A percentile compares a stretch with the other conserved stretches of the same genome.
phyloP scores from a whole-genome alignment of 1,140 invertebrate genomes.

The Macrostomum lignano region DNA sequence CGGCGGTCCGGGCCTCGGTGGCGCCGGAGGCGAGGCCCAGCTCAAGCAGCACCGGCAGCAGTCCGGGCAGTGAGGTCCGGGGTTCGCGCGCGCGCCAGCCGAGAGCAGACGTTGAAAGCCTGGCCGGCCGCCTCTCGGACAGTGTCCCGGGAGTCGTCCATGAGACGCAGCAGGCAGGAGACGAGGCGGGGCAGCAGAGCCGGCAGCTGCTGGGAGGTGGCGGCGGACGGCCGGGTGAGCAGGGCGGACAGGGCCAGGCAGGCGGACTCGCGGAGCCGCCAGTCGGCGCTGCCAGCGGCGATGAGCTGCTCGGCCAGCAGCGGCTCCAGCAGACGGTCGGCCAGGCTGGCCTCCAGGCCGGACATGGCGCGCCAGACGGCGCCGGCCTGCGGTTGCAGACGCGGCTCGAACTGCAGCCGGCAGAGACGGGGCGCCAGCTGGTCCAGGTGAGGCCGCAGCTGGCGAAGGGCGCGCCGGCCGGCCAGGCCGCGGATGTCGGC shows the following conservation, averaged over 20 bases:
- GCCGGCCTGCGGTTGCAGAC: too few relatives aligned
- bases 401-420: too few relatives aligned
- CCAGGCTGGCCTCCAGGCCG: too few relatives aligned
- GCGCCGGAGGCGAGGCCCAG: background rate
- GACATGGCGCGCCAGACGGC: too few relatives aligned
- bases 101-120: background rate
- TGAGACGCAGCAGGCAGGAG: background rate
- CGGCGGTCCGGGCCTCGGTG: background rate
- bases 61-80: background rate
- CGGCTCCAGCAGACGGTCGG: too few relatives aligned
- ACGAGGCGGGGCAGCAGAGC: background rate
- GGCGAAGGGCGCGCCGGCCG: too few relatives aligned
- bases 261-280: background rate
- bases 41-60: slow-evolving; percentile 1
- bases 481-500: too few relatives aligned
- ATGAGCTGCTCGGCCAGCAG: background rate
- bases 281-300: background rate
- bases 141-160: background rate
- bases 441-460: too few relatives aligned
- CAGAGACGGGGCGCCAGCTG: too few relatives aligned
- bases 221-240: background rate
- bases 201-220: background rate
- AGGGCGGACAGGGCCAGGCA: background rate
- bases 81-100: background rate
- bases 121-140: background rate